phyloP scores from a whole-genome alignment of 1,140 invertebrate genomes.

The Drosophila sproati region DNA sequence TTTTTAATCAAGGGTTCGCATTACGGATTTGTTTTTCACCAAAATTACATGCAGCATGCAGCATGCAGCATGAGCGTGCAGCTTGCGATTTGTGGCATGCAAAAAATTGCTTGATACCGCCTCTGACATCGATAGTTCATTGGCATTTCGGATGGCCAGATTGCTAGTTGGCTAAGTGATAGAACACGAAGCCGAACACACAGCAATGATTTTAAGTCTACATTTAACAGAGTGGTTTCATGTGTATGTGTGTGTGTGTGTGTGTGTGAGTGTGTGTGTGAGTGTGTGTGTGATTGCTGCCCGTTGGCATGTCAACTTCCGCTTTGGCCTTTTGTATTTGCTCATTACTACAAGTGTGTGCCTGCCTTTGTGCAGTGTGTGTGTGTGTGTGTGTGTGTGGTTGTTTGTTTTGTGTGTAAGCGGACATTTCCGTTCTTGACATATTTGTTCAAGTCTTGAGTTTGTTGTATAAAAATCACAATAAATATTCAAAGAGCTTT shows the following conservation, averaged over 20 bases:
- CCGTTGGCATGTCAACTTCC: slow-evolving; percentile 36
- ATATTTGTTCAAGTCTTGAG: slow-evolving; percentile 60
- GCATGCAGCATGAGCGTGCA: slow-evolving; percentile 14
- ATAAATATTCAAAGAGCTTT: slow-evolving; percentile 4
- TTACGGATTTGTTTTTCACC: slow-evolving; percentile 50
- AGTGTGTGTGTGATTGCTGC: slow-evolving; percentile 23
- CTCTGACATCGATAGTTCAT: slow-evolving; percentile 46
- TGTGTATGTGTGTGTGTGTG: not conserved
- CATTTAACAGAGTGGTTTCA: not conserved
- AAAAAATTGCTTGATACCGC: slow-evolving; percentile 37
- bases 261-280: slow-evolving; percentile 12
- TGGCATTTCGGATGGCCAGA: slow-evolving; percentile 24
- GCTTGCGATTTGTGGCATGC: slow-evolving; percentile 48
- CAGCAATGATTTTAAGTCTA: not conserved
- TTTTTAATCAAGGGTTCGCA: slow-evolving; percentile 64
- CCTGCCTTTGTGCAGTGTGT: not conserved
- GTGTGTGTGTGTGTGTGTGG: slow-evolving; percentile 1
- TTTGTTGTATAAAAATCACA: slow-evolving; percentile 15
- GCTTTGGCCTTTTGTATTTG: slow-evolving; percentile 49
- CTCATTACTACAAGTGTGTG: slow-evolving; percentile 56
- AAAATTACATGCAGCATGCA: slow-evolving; percentile 45
- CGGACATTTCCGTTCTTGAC: slow-evolving; percentile 48
- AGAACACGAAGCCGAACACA: slow-evolving; percentile 28
- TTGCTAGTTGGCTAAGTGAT: slow-evolving; percentile 44
- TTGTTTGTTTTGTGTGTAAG: slow-evolving; percentile 18